These are phyloP conservation scores for Lordiphosa collinella DNA, from an alignment of 1,140 invertebrate species.

Conservation along the genomic window DNA sequence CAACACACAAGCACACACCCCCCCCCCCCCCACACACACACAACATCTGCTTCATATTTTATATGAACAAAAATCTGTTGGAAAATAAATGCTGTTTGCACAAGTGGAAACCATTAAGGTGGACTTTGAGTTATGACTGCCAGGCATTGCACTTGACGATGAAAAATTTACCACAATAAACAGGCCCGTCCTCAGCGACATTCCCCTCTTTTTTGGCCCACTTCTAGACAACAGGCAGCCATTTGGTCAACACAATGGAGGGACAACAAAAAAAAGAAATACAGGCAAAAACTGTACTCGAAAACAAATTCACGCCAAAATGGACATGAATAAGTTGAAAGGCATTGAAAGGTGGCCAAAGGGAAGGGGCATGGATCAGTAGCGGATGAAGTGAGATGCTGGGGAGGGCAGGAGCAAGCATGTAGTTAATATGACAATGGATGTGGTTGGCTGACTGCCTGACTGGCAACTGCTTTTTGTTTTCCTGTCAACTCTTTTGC, in stretches of 20 bases:
- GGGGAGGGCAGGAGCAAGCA: constrained; percentile 17
- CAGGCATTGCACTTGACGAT: constrained; percentile 62
- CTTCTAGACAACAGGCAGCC: constrained; percentile 36
- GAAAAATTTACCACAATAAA: constrained; percentile 68
- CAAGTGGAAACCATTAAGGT: constrained; percentile 64
- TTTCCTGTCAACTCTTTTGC: constrained; percentile 49
- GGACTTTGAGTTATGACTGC: constrained; percentile 69
- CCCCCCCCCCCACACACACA: neutral
- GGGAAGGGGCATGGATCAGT: neutral
- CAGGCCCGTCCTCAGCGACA: constrained; percentile 7
- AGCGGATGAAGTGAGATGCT: neutral
- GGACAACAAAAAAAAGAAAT: constrained; percentile 21
- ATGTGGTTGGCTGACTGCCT: constrained; percentile 48
- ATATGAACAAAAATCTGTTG: constrained; percentile 39
- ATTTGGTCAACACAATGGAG: constrained; percentile 59
- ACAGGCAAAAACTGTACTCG: constrained; percentile 31
- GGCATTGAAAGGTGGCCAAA: constrained; percentile 42
- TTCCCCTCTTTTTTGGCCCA: constrained; percentile 1
- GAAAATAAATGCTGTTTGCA: constrained; percentile 44
- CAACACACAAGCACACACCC: constrained; percentile 12
- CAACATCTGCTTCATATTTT: constrained; percentile 21
- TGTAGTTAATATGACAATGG: constrained; percentile 63
- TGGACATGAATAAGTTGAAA: constrained; percentile 73
- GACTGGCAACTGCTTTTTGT: constrained; percentile 49
- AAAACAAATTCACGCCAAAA: constrained; percentile 70